Conservation (phyloP, 2,888 invertebrate species). For the Sisyra terminalis region DNA sequence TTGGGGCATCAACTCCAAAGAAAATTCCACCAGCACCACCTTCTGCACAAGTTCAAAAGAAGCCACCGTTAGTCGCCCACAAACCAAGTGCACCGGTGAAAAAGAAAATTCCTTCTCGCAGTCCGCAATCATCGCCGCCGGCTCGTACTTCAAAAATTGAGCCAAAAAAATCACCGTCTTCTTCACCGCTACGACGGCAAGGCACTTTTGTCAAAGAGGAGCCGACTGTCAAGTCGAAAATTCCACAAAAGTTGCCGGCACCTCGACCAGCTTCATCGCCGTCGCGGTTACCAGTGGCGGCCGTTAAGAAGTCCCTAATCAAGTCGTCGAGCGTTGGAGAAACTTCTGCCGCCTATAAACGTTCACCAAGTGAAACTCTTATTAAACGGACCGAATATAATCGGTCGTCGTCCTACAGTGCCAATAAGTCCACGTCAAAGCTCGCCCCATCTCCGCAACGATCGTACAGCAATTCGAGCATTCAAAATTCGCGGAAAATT, state of each 20-base stretch:
- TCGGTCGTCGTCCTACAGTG: constrained; percentile 19
- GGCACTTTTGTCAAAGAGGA: constrained; percentile 89
- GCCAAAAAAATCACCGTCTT: not conserved
- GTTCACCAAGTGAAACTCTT: constrained; percentile 23
- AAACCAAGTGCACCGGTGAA: not conserved
- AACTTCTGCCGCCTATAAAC: constrained; percentile 4
- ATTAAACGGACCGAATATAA: constrained; percentile 12
- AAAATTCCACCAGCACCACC: constrained; percentile 5
- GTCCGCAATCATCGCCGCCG: not conserved
- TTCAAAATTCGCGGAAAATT: constrained; percentile 24
- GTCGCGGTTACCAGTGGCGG: constrained; percentile 16
- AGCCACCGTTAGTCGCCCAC: constrained; percentile 5
- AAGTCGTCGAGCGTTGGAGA: constrained; percentile 4
- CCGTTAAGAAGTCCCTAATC: constrained; percentile 7
- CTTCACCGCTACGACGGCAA: constrained; percentile 48
- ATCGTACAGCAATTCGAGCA: constrained; percentile 43
- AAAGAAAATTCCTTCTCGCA: not conserved
- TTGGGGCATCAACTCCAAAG: not conserved
- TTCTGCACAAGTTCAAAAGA: constrained; percentile 20
- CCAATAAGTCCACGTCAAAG: constrained; percentile 37
- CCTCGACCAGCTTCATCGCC: constrained; percentile 17
- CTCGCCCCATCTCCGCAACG: constrained; percentile 27
- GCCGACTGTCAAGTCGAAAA: constrained; percentile 21
- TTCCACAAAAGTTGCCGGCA: constrained; percentile 13
- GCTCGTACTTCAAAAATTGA: not conserved